Base-by-base conservation (phyloP, 2,888 invertebrate species). In the Smittia aterrima region DNA sequence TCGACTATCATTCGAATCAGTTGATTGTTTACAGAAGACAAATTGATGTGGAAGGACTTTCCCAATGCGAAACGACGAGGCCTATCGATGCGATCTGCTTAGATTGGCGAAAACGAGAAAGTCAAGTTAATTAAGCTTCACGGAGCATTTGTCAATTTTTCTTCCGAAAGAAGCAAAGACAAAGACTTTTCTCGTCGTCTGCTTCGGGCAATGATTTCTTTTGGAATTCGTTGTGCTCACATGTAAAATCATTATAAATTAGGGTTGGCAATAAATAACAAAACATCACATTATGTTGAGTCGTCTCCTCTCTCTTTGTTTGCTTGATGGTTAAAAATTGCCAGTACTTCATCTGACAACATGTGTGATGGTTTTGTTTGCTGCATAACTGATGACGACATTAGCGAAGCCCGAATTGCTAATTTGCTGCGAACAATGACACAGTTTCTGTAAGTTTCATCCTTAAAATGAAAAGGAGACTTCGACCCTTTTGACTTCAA, bases 221-320 rank as follows among this genome's bases (percentile, higher is more conserved):
- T 62, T 62, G 2, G 7, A 13, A 25, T 66, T 66, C 24, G 66
- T 66, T 66, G 1, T 13, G 66, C 18, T 18, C 16, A 62, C 25
- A 66, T 66, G 66, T 66, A 27, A 66, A 66, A 66, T 66, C 11
- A 66, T 66, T 66, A 66, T 27, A 25, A 66, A 66, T 66, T 66
- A 20, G 66, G 66, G 66, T 66, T 58, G 58, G 58, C 20, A 58
- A 58, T 58, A 58, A 58, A 58, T 58, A 58, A 58, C 58, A 58
- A n/a, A 7, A 18, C 18, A 20, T 18, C 18, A 58, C n/a, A 58
- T 20, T 22, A 22, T 58, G 9, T 18, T 58, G 58, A 18, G n/a
- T 47, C 58, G 1, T 58, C 22, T 22, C 11, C 18, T 22, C 9
- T 7, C 18, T 58, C 20, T 58, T 58, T 58, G 9, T 58, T 20